Base-by-base conservation (phyloP, 2,888 invertebrate genomes). In the Harmothoe impar region DNA sequence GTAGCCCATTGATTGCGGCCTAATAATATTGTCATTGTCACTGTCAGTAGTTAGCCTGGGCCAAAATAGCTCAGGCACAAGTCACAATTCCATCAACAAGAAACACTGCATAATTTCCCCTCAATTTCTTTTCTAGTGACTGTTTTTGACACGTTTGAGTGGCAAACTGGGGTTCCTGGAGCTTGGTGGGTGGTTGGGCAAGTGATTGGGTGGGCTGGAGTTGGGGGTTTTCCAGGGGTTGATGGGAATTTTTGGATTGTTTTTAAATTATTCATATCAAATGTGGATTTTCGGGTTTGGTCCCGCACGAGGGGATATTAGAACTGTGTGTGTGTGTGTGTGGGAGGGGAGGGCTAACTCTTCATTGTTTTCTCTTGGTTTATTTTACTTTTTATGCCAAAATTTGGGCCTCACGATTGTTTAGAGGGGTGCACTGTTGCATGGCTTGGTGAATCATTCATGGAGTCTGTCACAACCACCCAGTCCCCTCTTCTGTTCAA, bases 401-500 rank as follows among this genome's bases (percentile, higher is more conserved):
- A n/a, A 62, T 62, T 62, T 20, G 62, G 62, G 62, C n/a, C n/a
- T 62, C 62, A 62, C n/a, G 62, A 62, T 62, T 62, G 62, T 62
- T 62, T 20, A 20, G 1, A 62, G n/a, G 17, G 20, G 62, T 20
- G 62, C n/a, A n/a, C n/a, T 62, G 20, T n/a, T 62, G 62, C n/a
- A 20, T 62, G 62, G 62, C 15, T 62, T n/a, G n/a, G 62, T 62
- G 62, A 62, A n/a, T 62, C n/a, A n/a, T 62, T 20, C 62, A 62
- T 62, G 3, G 62, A 62, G n/a, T 12, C 62, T 62, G 62, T 62
- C 62, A 20, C 7, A n/a, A n/a, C 62, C 20, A 62, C n/a, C 62
- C 62, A 62, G 0, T n/a, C 20, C 62, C 20, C n/a, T 62, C 62
- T 62, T n/a, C n/a, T 62, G 3, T 62, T n/a, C 62, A 62, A n/a